These are phyloP conservation scores for Percopsis transmontana DNA, from an alignment of 2,113 vertebrate species.

Conservation along the genomic window DNA sequence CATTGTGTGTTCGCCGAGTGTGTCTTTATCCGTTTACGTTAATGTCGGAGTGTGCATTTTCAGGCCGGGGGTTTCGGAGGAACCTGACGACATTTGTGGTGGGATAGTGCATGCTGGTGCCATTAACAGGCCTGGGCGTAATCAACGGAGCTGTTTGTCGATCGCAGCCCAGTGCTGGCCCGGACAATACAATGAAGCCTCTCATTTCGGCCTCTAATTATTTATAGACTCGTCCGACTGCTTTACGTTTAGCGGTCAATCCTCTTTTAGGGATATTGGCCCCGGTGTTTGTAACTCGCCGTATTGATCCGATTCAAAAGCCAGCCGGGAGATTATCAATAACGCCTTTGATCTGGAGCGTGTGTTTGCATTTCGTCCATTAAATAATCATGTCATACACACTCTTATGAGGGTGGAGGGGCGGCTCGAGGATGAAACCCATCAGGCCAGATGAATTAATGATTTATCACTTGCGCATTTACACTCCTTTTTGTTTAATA, in stretches of 20 bases:
- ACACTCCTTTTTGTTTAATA: slow-evolving; percentile 14
- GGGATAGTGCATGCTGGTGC: slow-evolving; percentile 35
- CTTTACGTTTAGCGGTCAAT: slow-evolving; percentile 76
- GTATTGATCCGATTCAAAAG: slow-evolving; percentile 67
- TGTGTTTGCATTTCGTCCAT: slow-evolving; percentile 72
- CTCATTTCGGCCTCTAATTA: slow-evolving; percentile 76
- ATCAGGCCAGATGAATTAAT: slow-evolving; percentile 5
- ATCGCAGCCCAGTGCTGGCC: slow-evolving; percentile 49
- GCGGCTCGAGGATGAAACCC: slow-evolving; percentile 34
- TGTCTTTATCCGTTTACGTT: slow-evolving; percentile 19
- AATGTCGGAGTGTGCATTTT: slow-evolving; percentile 30
- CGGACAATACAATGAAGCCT: slow-evolving; percentile 67
- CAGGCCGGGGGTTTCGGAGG: slow-evolving; percentile 28
- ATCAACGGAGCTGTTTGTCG: slow-evolving; percentile 73
- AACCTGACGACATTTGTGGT: slow-evolving; percentile 31
- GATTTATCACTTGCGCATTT: slow-evolving; percentile 1
- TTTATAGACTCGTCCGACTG: slow-evolving; percentile 71
- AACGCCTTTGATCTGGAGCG: slow-evolving; percentile 70
- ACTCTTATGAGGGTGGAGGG: slow-evolving; percentile 31
- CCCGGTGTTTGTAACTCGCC: slow-evolving; percentile 72
- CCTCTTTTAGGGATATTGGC: slow-evolving; percentile 76
- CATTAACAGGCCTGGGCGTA: slow-evolving; percentile 67
- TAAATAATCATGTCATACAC: slow-evolving; percentile 66
- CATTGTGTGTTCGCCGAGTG: background rate
- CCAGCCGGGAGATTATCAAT: slow-evolving; percentile 68